Base-by-base conservation (phyloP, 2,113 vertebrate species). In the Protomyctophum bolini region DNA sequence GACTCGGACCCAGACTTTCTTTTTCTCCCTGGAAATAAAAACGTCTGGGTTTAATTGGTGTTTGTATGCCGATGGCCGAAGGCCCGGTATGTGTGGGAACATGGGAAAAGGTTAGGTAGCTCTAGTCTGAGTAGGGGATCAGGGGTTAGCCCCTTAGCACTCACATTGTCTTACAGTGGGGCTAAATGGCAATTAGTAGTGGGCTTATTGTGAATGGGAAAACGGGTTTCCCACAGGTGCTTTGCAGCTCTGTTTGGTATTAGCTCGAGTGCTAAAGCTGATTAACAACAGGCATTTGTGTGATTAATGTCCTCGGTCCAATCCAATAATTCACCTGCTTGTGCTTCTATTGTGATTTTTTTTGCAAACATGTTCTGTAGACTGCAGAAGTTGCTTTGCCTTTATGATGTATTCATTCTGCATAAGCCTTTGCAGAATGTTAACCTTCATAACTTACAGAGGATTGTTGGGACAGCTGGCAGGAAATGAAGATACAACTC, bases 191-290 rank as follows among this genome's bases (percentile, higher is more conserved):
- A 77, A 62, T 83, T 79, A 80, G 73, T 76, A 58, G 10, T 15
- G 72, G 69, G 69, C 15, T 73, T 88, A 63, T 73, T 69, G 62
- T 86, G 72, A 86, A 85, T 77, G 68, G 79, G 14, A 1, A 21
- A 77, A 66, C 50, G 9, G 72, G 81, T 91, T 91, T 93, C 90
- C 87, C 92, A 92, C 90, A 88, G 86, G 74, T 86, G 78, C 85
- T 91, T 88, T 83, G 76, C 84, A 72, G 72, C 85, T n/a, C 54
- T 60, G 83, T 79, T 75, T 58, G 81, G 90, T 82, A 90, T 93
- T 90, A 90, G 79, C 79, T 63, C 76, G 83, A 91, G 81, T 86
- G 83, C 81, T 86, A 86, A 90, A 92, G 86, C 85, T 89, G 90
- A 92, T 93, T 91, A 91, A 74, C 63, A 56, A 74, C 63, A 56